These are phyloP conservation scores for Tyria jacobaeae DNA, from an alignment of 2,888 invertebrate species.

Conservation along the genomic window DNA sequence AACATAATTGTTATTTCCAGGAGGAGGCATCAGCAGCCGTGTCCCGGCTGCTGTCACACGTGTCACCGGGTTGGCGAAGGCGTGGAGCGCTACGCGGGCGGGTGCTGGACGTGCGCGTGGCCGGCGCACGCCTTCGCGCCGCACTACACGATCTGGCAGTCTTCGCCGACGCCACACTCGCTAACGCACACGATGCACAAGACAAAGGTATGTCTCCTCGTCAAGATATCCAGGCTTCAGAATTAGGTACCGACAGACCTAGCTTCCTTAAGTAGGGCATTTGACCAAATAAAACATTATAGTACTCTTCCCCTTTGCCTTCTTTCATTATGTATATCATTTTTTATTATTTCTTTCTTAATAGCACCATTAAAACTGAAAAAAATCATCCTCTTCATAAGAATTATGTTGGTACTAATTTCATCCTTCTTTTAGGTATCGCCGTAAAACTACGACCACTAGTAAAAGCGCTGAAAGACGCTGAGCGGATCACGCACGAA, in stretches of 20 bases:
- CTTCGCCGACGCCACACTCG: slow-evolving; percentile 95
- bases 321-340: too few relatives aligned
- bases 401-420: background rate
- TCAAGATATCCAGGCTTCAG: background rate
- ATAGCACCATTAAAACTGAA: too few relatives aligned
- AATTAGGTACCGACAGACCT: background rate
- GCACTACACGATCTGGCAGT: slow-evolving; percentile 95
- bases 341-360: too few relatives aligned
- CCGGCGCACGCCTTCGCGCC: slow-evolving; percentile 91
- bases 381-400: background rate
- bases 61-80: slow-evolving; percentile 93
- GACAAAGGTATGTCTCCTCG: slow-evolving; percentile 88
- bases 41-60: slow-evolving; percentile 90
- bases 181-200: slow-evolving; percentile 93
- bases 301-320: too few relatives aligned
- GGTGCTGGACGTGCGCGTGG: slow-evolving; percentile 93
- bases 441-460: slow-evolving; percentile 91
- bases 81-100: slow-evolving; percentile 92
- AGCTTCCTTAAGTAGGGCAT: too few relatives aligned
- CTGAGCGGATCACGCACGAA: slow-evolving; percentile 92
- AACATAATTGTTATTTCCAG: slow-evolving; percentile 46
- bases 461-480: slow-evolving; percentile 92
- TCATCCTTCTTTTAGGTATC: slow-evolving; percentile 74
- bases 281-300: too few relatives aligned
- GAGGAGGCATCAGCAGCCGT: slow-evolving; percentile 94